phyloP scores from a whole-genome alignment of 2,797 vertebrate species.

The Eutrigla gurnardus region DNA sequence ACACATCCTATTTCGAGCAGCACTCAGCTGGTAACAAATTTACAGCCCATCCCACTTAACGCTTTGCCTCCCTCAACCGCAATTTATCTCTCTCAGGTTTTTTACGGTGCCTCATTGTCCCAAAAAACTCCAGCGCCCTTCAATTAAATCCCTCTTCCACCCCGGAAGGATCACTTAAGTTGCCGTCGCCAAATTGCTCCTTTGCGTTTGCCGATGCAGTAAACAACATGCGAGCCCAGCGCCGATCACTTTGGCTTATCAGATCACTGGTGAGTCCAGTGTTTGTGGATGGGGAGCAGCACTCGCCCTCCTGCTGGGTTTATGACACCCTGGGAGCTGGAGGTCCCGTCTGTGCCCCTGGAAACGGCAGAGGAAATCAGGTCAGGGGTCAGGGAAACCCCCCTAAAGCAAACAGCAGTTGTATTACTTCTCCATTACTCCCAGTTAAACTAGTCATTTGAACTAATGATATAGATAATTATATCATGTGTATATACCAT shows the following conservation, averaged over 20 bases:
- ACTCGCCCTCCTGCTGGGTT: constrained; percentile 69
- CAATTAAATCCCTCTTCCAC: constrained; percentile 63
- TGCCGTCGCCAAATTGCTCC: constrained; percentile 68
- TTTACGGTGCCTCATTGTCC: constrained; percentile 72
- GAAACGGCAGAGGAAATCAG: constrained; percentile 51
- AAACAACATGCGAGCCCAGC: constrained; percentile 62
- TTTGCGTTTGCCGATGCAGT: constrained; percentile 63
- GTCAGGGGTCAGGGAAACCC: constrained; percentile 57
- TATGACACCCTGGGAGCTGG: constrained; percentile 61
- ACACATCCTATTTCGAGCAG: constrained; percentile 19
- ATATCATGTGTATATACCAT: too few species aligned
- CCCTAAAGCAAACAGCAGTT: not conserved
- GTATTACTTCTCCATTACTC: not conserved
- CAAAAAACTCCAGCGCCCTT: constrained; percentile 60
- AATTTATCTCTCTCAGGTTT: constrained; percentile 71
- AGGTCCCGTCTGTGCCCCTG: constrained; percentile 55
- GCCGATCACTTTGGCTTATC: constrained; percentile 49
- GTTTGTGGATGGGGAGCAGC: constrained; percentile 52
- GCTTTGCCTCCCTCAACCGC: constrained; percentile 70
- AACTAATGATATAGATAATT: too few species aligned
- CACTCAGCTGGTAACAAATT: constrained; percentile 69
- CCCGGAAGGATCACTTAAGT: constrained; percentile 66
- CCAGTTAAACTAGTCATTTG: too few species aligned
- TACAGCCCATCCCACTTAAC: constrained; percentile 66
- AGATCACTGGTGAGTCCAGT: constrained; percentile 59